Conservation (phyloP, 2,888 invertebrate species). For the Folsomia candida region DNA sequence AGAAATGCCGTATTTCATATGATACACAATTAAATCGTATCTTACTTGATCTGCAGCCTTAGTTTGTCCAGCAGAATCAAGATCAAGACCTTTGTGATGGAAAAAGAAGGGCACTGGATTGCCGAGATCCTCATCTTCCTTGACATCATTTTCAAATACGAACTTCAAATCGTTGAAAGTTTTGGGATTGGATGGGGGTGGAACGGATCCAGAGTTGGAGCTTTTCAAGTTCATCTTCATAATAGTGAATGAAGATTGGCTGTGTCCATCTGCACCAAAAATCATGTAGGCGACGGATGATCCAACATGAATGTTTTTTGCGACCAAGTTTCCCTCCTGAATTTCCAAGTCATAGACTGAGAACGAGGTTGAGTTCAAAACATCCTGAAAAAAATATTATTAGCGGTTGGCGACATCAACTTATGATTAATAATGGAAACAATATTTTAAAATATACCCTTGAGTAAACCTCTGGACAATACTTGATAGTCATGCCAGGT, state of each 20-base stretch:
- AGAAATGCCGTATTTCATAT: too few relatives aligned
- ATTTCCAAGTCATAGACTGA: constrained; percentile 38
- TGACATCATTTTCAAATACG: constrained; percentile 46
- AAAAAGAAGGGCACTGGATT: constrained; percentile 45
- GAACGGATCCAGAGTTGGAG: constrained; percentile 33
- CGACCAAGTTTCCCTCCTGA: constrained; percentile 31
- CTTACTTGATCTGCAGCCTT: constrained; percentile 32
- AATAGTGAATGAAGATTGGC: constrained; percentile 41
- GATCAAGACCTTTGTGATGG: constrained; percentile 40
- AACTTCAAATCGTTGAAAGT: constrained; percentile 39
- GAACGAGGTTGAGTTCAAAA: constrained; percentile 40
- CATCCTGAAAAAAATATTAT: constrained; percentile 37
- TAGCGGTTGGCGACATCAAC: neutral
- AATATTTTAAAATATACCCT: constrained; percentile 29
- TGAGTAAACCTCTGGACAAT: constrained; percentile 42
- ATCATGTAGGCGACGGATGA: constrained; percentile 37
- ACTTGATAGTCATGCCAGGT: constrained; percentile 31
- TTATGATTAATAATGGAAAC: neutral
- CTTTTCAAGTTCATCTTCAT: constrained; percentile 28
- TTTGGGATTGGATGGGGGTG: constrained; percentile 39
- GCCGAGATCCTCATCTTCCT: too few relatives aligned
- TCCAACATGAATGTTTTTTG: constrained; percentile 35
- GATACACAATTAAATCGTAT: too few relatives aligned
- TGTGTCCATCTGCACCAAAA: constrained; percentile 46
- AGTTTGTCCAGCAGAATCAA: constrained; percentile 35